Evolutionary conservation across 2,797 vertebrate genomes (phyloP).

Genomic region (Hyperoplus lanceolatus): DNA sequence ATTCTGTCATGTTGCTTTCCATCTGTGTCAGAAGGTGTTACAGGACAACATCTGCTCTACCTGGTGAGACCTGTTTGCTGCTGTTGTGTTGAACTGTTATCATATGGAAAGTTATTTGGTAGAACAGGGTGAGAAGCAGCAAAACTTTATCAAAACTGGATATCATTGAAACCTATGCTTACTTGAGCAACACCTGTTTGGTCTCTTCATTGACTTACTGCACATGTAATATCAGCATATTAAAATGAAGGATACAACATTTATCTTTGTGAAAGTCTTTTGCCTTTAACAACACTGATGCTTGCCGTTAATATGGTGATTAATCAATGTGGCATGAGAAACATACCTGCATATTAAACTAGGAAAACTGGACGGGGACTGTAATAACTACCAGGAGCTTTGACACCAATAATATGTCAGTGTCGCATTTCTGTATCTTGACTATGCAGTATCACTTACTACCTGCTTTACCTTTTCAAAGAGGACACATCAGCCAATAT

Average conservation of each 20-base stretch:
- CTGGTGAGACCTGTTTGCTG: constrained; percentile 6
- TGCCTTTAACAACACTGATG: background rate
- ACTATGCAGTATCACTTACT: background rate
- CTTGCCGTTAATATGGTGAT: constrained; percentile 4
- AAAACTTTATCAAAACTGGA: background rate
- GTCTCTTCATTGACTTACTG: background rate
- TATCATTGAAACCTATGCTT: too few species aligned
- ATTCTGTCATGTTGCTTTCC: constrained; percentile 19
- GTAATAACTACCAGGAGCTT: background rate
- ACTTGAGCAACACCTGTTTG: background rate
- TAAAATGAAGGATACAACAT: constrained; percentile 2
- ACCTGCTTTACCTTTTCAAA: background rate
- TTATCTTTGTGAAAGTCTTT: background rate
- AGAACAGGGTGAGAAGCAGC: constrained; percentile 23
- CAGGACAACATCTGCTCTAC: constrained; percentile 37
- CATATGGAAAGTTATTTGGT: constrained; percentile 29
- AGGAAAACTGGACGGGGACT: background rate
- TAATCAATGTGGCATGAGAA: constrained; percentile 7
- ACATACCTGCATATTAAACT: constrained; percentile 7
- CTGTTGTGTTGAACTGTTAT: constrained; percentile 32
- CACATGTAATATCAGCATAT: background rate
- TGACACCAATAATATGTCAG: constrained; percentile 11
- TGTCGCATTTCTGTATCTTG: background rate
- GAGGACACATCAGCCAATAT: background rate
- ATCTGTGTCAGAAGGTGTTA: constrained; percentile 30